These are phyloP conservation scores for Drosophila lowei DNA, from an alignment of 1,140 invertebrate species.

Conservation along the genomic window DNA sequence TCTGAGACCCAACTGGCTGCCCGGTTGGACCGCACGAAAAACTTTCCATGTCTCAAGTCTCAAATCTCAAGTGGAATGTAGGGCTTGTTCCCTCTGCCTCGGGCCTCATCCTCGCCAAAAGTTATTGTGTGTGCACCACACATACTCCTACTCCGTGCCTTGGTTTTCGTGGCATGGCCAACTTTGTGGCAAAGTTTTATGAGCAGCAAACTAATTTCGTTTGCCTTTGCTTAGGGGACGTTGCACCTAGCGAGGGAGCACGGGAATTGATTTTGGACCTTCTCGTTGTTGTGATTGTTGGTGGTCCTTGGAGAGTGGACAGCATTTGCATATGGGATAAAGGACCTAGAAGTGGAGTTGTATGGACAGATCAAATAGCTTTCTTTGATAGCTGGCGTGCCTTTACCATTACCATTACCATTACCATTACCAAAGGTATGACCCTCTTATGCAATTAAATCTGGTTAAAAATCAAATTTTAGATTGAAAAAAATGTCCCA, in stretches of 20 bases:
- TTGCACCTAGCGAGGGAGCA: slow-evolving; percentile 49
- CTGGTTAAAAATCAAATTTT: too few relatives aligned
- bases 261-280: slow-evolving; percentile 64
- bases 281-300: slow-evolving; percentile 12
- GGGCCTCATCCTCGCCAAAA: slow-evolving; percentile 15
- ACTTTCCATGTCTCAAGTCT: slow-evolving; percentile 57
- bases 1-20: slow-evolving; percentile 54
- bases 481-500: too few relatives aligned
- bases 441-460: too few relatives aligned
- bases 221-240: slow-evolving; percentile 50
- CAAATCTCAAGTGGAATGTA: slow-evolving; percentile 28
- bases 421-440: too few relatives aligned
- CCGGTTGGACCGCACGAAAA: slow-evolving; percentile 22
- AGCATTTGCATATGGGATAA: slow-evolving; percentile 39
- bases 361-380: too few relatives aligned
- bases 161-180: slow-evolving; percentile 40
- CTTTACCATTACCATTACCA: too few relatives aligned
- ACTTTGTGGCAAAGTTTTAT: slow-evolving; percentile 69
- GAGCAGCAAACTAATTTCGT: slow-evolving; percentile 71
- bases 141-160: neutral
- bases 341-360: neutral
- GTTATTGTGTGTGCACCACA: slow-evolving; percentile 32
- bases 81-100: neutral
- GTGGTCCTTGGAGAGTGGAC: slow-evolving; percentile 9
- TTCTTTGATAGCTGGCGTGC: too few relatives aligned